Evolutionary conservation across 1,140 invertebrate genomes (phyloP).

Genomic region (Periplaneta americana): DNA sequence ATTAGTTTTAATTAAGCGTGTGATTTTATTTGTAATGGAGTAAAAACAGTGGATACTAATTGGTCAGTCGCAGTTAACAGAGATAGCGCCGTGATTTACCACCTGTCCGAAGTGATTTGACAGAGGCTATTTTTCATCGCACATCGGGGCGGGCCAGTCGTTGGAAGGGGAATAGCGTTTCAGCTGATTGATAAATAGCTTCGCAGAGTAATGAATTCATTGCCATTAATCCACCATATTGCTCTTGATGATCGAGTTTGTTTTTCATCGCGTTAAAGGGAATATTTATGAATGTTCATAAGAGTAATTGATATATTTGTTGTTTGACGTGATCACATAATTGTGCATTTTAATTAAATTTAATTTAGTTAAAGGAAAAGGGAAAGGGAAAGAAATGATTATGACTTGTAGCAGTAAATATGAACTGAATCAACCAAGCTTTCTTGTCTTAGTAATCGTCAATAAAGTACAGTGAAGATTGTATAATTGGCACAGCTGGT

Average conservation of each 20-base stretch:
- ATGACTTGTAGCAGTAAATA: too few species aligned
- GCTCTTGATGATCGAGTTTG: not conserved
- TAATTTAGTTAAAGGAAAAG: too few species aligned
- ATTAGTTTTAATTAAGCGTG: too few species aligned
- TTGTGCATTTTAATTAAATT: too few species aligned
- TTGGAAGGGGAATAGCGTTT: not conserved
- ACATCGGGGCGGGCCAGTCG: not conserved
- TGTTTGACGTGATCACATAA: too few species aligned
- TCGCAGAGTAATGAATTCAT: not conserved
- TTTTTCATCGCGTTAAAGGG: not conserved
- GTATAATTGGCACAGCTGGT: too few species aligned
- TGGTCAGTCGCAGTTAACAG: not conserved
- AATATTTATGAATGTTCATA: not conserved
- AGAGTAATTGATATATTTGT: too few species aligned
- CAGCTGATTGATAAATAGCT: not conserved
- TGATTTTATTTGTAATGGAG: too few species aligned
- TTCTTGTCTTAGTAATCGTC: too few species aligned
- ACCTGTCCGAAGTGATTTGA: not conserved
- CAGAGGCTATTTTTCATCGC: not conserved
- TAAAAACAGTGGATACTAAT: not conserved
- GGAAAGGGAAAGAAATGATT: too few species aligned
- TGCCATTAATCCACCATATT: not conserved
- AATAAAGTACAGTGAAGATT: too few species aligned
- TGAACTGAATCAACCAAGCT: too few species aligned
- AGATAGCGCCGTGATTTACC: not conserved